phyloP scores from a whole-genome alignment of 2,113 vertebrate genomes.

The Nesogale talazaci region DNA sequence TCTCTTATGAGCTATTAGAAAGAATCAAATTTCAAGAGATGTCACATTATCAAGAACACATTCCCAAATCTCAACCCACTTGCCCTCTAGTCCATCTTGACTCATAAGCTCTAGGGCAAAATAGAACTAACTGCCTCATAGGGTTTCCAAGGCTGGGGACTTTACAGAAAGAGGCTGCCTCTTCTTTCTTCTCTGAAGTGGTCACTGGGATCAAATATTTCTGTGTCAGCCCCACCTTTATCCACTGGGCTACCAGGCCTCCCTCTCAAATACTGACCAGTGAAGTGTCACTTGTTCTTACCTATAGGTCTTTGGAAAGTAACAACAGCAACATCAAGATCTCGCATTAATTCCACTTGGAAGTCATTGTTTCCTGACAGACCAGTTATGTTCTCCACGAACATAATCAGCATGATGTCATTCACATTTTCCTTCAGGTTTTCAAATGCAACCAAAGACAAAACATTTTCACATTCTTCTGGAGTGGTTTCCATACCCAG shows the following conservation, averaged over 20 bases:
- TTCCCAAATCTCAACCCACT: conserved; percentile 7
- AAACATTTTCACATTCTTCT: conserved; percentile 50
- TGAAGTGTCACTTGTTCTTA: conserved; percentile 75
- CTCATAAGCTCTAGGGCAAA: neutral
- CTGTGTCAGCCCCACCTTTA: neutral
- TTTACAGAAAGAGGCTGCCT: neutral
- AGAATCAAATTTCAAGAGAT: neutral
- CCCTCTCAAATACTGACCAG: neutral
- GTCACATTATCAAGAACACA: neutral
- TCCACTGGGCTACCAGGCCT: neutral
- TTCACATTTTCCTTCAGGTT: conserved; percentile 81
- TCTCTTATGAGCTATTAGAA: neutral
- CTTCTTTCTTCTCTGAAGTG: neutral
- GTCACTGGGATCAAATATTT: neutral
- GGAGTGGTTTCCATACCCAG: conserved; percentile 48
- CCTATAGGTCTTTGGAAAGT: conserved; percentile 86
- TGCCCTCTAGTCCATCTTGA: neutral
- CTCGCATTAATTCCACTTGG: conserved; percentile 89
- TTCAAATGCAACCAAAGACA: conserved; percentile 84
- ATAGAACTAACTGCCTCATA: neutral
- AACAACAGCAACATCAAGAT: conserved; percentile 85
- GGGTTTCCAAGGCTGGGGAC: neutral
- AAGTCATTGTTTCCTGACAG: conserved; percentile 82
- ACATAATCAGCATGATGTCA: conserved; percentile 80
- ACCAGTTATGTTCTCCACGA: conserved; percentile 88